These are phyloP conservation scores for Polydrusus cervinus DNA, from an alignment of 2,888 invertebrate species.

Conservation along the genomic window DNA sequence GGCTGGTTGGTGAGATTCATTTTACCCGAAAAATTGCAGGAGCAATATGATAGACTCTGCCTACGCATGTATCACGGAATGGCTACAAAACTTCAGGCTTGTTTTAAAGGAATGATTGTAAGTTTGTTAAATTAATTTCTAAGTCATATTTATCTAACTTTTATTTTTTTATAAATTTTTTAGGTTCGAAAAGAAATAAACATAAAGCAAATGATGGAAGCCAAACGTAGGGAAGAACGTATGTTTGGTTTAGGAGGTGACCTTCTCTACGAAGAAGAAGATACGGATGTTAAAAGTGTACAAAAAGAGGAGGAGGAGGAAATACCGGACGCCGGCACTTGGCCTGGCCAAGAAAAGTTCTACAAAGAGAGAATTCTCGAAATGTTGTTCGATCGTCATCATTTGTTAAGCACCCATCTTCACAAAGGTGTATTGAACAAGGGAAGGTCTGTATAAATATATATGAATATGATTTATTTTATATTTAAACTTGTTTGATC, in stretches of 20 bases:
- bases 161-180: too few relatives aligned
- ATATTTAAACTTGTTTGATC: too few relatives aligned
- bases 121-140: too few relatives aligned
- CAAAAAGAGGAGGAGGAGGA: conserved; percentile 24
- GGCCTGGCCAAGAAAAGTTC: neutral
- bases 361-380: conserved; percentile 63
- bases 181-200: conserved; percentile 57
- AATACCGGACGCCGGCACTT: conserved; percentile 36
- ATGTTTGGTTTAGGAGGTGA: neutral
- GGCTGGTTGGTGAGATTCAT: conserved; percentile 64
- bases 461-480: too few relatives aligned
- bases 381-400: conserved; percentile 68
- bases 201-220: conserved; percentile 55
- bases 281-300: conserved; percentile 56
- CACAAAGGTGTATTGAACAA: conserved; percentile 64
- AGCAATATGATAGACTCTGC: conserved; percentile 56
- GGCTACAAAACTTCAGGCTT: conserved; percentile 67
- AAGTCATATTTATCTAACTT: too few relatives aligned
- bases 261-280: conserved; percentile 22
- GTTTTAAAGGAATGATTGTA: conserved; percentile 67
- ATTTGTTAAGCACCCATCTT: conserved; percentile 65
- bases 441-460: conserved; percentile 61
- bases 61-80: conserved; percentile 59
- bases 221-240: conserved; percentile 31
- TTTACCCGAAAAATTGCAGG: conserved; percentile 58